Conservation (phyloP, 2,113 vertebrate genomes). For the Equus quagga region DNA sequence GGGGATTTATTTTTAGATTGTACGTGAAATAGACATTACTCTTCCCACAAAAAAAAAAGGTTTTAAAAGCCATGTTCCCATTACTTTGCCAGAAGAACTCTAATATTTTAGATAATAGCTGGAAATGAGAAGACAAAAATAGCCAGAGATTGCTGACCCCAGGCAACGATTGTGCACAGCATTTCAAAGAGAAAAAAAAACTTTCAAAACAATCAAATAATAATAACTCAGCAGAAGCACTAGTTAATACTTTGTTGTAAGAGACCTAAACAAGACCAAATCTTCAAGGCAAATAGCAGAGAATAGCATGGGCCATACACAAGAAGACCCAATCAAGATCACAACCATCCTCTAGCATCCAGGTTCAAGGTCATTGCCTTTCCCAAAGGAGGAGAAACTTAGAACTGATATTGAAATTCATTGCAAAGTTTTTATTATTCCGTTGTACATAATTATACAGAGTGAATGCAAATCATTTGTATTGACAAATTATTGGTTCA, state of each 20-base stretch:
- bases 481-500: neutral
- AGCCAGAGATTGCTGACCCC: neutral
- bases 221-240: neutral
- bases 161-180: neutral
- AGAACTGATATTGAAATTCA: neutral
- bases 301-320: neutral
- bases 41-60: neutral
- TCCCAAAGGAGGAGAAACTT: neutral
- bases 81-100: neutral
- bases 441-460: neutral
- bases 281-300: neutral
- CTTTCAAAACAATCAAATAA: neutral
- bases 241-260: neutral
- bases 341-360: neutral
- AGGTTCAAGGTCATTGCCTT: neutral
- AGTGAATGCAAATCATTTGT: neutral
- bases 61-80: neutral
- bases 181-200: neutral
- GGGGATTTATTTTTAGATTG: neutral
- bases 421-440: neutral
- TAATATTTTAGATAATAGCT: conserved; percentile 19
- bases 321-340: neutral
- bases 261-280: neutral
- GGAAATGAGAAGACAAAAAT: neutral
- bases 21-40: neutral